These are phyloP conservation scores for Eulemur macaco DNA, from an alignment of 2,113 vertebrate species.

Conservation along the genomic window DNA sequence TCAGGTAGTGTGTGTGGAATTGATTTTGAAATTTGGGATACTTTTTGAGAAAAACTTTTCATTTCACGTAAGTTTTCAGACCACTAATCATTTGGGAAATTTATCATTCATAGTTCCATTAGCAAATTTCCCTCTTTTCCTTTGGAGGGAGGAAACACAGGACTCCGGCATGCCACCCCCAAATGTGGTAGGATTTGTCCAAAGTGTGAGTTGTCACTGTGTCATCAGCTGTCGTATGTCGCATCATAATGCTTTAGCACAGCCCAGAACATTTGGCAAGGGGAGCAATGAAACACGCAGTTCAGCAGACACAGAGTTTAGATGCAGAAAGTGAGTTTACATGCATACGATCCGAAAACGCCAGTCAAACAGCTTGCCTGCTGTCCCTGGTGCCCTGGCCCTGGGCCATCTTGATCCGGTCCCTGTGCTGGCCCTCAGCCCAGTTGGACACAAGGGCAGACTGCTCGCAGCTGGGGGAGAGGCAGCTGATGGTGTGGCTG, in stretches of 20 bases:
- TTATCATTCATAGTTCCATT: background rate
- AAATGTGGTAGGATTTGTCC: background rate
- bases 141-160: background rate
- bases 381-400: background rate
- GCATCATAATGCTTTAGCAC: fast-evolving
- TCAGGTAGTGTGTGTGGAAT: background rate
- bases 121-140: background rate
- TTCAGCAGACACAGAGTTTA: background rate
- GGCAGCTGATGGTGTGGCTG: background rate
- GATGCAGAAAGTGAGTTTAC: background rate
- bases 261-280: background rate
- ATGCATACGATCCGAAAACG: background rate
- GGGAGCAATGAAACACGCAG: background rate
- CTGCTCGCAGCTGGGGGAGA: background rate
- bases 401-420: background rate
- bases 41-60: background rate
- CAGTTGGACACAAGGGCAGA: background rate
- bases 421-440: background rate
- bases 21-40: background rate
- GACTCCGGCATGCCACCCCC: background rate
- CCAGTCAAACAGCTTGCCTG: background rate
- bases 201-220: fast-evolving
- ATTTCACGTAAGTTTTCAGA: background rate
- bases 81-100: background rate
- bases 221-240: background rate